Evolutionary conservation across 2,888 invertebrate species (phyloP).

Genomic region (Lepidocyrtoides sp.): DNA sequence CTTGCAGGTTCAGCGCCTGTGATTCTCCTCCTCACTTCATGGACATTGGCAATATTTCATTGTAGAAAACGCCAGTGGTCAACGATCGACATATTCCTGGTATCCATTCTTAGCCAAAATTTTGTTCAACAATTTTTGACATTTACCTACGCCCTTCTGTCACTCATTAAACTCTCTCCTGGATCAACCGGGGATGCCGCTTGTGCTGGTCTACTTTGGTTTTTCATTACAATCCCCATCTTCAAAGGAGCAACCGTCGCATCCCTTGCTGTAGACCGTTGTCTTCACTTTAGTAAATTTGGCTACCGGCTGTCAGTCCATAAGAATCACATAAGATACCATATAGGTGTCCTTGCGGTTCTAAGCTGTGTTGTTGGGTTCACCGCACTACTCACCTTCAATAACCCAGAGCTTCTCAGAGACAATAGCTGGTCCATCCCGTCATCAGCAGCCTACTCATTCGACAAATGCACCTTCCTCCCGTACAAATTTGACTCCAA

Average conservation of each 20-base stretch:
- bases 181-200: conserved; percentile 80
- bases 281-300: conserved; percentile 80
- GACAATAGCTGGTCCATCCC: conserved; percentile 77
- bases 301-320: conserved; percentile 81
- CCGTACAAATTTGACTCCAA: conserved; percentile 83
- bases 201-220: conserved; percentile 82
- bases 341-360: conserved; percentile 80
- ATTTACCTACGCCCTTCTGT: conserved; percentile 82
- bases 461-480: conserved; percentile 83
- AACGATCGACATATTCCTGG: conserved; percentile 82
- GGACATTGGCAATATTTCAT: conserved; percentile 82
- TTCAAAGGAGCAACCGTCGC: conserved; percentile 82
- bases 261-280: conserved; percentile 82
- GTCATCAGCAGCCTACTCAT: conserved; percentile 71
- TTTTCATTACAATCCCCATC: conserved; percentile 81
- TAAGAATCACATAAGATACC: conserved; percentile 81
- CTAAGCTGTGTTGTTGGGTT: conserved; percentile 81
- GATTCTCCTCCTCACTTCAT: conserved; percentile 81
- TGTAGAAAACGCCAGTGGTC: conserved; percentile 81
- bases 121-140: conserved; percentile 82
- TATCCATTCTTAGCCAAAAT: conserved; percentile 81
- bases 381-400: conserved; percentile 82
- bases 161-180: conserved; percentile 80
- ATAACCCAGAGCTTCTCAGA: conserved; percentile 80
- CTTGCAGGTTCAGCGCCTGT: conserved; percentile 83